Base-by-base conservation (phyloP, 1,140 invertebrate species). In the Drosophila ohnishii region DNA sequence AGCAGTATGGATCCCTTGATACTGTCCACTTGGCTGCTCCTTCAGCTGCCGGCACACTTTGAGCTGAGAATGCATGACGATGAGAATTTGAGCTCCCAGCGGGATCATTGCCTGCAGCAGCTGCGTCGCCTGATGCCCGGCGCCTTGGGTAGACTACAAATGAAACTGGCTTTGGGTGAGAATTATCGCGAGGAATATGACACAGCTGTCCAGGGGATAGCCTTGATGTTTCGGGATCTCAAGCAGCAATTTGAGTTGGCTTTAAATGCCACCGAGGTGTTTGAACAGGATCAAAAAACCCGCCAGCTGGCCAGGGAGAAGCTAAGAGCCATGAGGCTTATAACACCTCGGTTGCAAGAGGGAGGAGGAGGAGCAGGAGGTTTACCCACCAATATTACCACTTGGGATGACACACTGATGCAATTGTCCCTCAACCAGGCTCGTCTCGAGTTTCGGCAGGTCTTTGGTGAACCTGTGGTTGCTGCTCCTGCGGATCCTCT, bases 21-120 rank as follows among this genome's bases (percentile, higher is more conserved):
- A 0, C n/a, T 89, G 0, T 87, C 72, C 50, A 89, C 76, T 7
- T 91, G 88, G 80, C 45, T 91, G 59, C 64, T 91, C 0, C 48
- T 91, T 5, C 84, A 91, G 48, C 37, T 91, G 35, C 75, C 90
- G 1, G 67, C 62, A 0, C 77, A 91, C 28, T 89, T 91, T 37
- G 79, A 91, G 50, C 35, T 90, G 42, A 45, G 79, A 11, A 28
- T 77, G 35, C 83, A 88, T 10, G 86, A 85, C 25, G 80, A 80
- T 4, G 59, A 64, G 2, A 59, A 45, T 10, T 47, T 75, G 48
- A 48, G 44, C 16, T 62, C 42, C 3, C 87, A 83, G 45, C 70
- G 59, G 3, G 75, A 73, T 7, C 62, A 75, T 13, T 91, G 90
- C 34, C 32, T 91, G 34, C 58, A 76, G 14, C 74, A 86, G 45